Evolutionary conservation across 2,888 invertebrate genomes (phyloP), one percentile per base, ranked within the genome.

Genomic region (Thymelicus sylvestris): DNA sequence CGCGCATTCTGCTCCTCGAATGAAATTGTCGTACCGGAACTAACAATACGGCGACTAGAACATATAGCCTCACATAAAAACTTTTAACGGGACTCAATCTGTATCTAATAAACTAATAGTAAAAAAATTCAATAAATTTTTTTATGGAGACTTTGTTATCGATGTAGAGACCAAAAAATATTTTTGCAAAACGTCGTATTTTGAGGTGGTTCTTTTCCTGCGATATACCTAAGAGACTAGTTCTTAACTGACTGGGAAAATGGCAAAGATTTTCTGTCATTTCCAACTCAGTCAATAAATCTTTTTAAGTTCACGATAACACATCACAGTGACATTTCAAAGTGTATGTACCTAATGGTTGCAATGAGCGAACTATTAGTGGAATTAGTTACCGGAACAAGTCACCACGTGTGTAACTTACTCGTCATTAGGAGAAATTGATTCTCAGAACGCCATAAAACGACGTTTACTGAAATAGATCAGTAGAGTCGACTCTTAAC

Each of bases 401-500:
- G 67, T 76, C 74, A 75, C 63, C 64, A 66, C 74, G 67, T 73
- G 75, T 73, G 66, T 76, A 74, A 74, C 71, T 67, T 67, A 62
- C 71, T 75, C 48, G 78, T 79, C 78, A 79, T 84, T 80, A 82
- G 75, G 79, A 78, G 79, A 80, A 85, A 83, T 80, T 80, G 77
- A 75, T 85, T 83, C 81, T 82, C 44, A 73, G 81, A 82, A 86
- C 38, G 60, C 50, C 60, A 52, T 64, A 73, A 73, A 74, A 74
- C 76, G 73, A 68, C 74, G 74, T 62, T 44, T 75, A 74, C 74
- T 72, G 67, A 73, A 77, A 79, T 76, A 76, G 73, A 74, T 73
- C 71, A 69, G 72, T 63, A 15, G 39, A 71, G 39, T 48, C 59
- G 47, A 13, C 31, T 57, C 1, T 48, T 48, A 59, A 60, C 41